These are phyloP conservation scores for Xanthorhoe designata DNA, from an alignment of 2,888 invertebrate species.

Conservation along the genomic window DNA sequence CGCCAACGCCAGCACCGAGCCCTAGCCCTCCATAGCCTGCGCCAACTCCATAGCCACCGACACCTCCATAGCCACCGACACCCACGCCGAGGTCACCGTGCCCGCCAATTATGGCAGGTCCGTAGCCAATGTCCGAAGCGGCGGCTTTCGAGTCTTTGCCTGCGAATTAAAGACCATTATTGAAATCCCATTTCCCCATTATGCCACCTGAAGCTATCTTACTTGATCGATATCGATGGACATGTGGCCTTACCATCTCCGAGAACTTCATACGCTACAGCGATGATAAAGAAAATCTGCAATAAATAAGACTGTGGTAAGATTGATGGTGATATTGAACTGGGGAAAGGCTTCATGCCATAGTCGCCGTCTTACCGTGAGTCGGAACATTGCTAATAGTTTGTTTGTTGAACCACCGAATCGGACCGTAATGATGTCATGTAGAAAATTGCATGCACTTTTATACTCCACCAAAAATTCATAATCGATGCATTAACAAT, in stretches of 20 bases:
- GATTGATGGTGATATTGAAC: background rate
- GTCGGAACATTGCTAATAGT: constrained; percentile 69
- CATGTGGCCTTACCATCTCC: constrained; percentile 66
- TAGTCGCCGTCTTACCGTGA: constrained; percentile 70
- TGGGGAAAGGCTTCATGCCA: background rate
- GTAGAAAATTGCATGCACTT: constrained; percentile 70
- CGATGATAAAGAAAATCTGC: constrained; percentile 79
- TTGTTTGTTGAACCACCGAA: constrained; percentile 59
- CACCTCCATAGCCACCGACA: constrained; percentile 5
- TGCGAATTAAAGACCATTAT: constrained; percentile 27
- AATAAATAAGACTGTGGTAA: constrained; percentile 41
- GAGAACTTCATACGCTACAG: constrained; percentile 72
- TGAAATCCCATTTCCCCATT: background rate
- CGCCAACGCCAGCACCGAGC: constrained; percentile 38
- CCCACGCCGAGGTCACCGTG: constrained; percentile 43
- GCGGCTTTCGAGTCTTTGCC: constrained; percentile 45
- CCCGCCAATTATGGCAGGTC: constrained; percentile 38
- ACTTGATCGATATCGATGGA: background rate
- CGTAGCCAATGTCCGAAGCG: constrained; percentile 34
- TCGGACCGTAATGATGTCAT: constrained; percentile 67
- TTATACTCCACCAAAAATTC: constrained; percentile 79
- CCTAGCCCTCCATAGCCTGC: constrained; percentile 39
- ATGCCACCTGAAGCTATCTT: background rate
- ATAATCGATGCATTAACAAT: constrained; percentile 79
- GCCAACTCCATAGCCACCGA: constrained; percentile 24